Evolutionary conservation across 2,888 invertebrate species (phyloP), one percentile per base, ranked within the genome.

Genomic region (Macaria notata): DNA sequence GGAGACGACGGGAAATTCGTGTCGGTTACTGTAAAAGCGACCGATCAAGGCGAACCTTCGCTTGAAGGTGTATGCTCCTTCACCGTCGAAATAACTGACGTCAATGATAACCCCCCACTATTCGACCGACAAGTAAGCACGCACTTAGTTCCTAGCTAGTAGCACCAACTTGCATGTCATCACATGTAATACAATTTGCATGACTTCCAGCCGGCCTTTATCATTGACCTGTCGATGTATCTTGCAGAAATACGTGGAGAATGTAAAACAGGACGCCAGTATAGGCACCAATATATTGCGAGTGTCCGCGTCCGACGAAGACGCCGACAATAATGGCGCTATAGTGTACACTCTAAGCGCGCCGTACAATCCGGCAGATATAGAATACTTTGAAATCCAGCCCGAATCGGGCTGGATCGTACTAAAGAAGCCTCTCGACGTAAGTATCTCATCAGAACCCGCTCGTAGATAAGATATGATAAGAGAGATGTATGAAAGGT

Each of bases 21-120:
- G 4, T 98, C 98, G 0, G 98, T 98, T 4, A 99, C 98, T 0
- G 97, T 99, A 0, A 98, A 99, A 88, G 99, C 99, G 4, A 98
- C 98, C 0, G 99, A 99, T 93, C 97, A 98, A 81, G 99, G 99
- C n/a, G 98, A 98, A 82, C 98, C 99, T 1, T 98, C 98, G 0
- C 86, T 99, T 68, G 99, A 99, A 86, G 98, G 99, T 31, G 98
- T 99, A 67, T 99, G 99, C 86, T 99, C 99, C 5, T 99, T 99
- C 83, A 98, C 98, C 9, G 98, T 98, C 47, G 98, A 98, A 92
- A 98, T 99, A 53, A 98, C 98, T 1, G 99, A 99, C 84, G 97
- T 98, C 46, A 99, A 99, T 79, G 99, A 99, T 83, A 99, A 99
- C 86, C 98, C 98, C 5, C 98, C 98, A 6, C 89, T 98, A 51